A percentile compares a stretch with the other conserved stretches of the same genome.
phyloP scores from a whole-genome alignment of 1,140 invertebrate species.

The Orius laevigatus region DNA sequence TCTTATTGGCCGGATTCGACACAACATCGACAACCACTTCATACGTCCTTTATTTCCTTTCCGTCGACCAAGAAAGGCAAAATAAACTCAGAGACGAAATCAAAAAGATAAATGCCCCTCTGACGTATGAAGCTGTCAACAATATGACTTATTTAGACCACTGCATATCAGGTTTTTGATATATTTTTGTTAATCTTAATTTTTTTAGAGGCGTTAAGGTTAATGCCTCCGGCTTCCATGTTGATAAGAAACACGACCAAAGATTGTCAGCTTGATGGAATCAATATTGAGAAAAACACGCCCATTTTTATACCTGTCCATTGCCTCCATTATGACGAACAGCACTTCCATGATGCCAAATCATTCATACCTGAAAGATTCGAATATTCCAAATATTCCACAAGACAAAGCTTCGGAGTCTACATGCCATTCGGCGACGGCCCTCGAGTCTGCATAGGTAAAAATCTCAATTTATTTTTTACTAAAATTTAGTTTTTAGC shows the following conservation, averaged over 20 bases:
- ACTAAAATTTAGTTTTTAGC: not conserved
- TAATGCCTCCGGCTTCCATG: conserved; percentile 31
- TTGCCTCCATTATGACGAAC: conserved; percentile 26
- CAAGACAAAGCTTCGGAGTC: conserved; percentile 1
- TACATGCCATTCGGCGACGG: conserved; percentile 44
- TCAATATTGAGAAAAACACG: conserved; percentile 22
- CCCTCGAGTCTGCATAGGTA: conserved; percentile 37
- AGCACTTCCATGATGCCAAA: conserved; percentile 25
- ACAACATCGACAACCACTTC: conserved; percentile 5
- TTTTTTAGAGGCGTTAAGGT: conserved; percentile 33
- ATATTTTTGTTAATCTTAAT: not conserved
- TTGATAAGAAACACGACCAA: conserved; percentile 32
- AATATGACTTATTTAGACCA: conserved; percentile 37
- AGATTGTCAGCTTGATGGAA: conserved; percentile 22
- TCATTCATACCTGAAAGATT: conserved; percentile 27
- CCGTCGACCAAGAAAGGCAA: conserved; percentile 27
- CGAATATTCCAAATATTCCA: conserved; percentile 18
- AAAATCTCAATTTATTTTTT: conserved; percentile 17
- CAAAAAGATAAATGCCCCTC: conserved; percentile 26
- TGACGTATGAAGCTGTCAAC: conserved; percentile 34
- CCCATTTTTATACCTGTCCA: conserved; percentile 26
- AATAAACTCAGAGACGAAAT: conserved; percentile 38
- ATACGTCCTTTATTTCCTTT: conserved; percentile 13
- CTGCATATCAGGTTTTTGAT: conserved; percentile 29
- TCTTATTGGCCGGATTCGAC: conserved; percentile 13